phyloP scores from a whole-genome alignment of 1,140 invertebrate species.

The Magallana angulata region DNA sequence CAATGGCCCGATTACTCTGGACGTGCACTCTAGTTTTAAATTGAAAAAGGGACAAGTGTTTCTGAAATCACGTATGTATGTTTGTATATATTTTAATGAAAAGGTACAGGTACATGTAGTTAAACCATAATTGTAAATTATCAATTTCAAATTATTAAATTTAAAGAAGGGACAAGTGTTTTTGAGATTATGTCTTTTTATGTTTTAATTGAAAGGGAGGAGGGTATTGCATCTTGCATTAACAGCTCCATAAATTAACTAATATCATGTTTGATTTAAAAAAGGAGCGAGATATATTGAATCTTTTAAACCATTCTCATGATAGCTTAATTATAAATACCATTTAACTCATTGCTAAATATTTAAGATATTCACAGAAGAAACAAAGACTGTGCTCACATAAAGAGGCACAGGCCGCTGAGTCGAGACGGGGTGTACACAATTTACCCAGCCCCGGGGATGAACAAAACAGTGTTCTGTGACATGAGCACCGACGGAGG shows the following conservation, averaged over 20 bases:
- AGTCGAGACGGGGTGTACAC: slow-evolving; percentile 14
- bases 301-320: too few species aligned
- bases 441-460: slow-evolving; percentile 5
- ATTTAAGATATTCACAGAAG: background rate
- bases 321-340: too few species aligned
- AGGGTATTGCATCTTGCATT: too few species aligned
- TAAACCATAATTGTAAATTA: too few species aligned
- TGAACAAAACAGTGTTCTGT: background rate
- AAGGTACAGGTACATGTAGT: too few species aligned
- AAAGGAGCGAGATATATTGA: too few species aligned
- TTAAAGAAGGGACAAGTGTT: background rate
- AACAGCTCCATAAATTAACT: too few species aligned
- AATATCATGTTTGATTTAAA: too few species aligned
- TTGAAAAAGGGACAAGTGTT: background rate
- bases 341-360: too few species aligned
- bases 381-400: background rate
- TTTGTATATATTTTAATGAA: background rate
- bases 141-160: background rate
- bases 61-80: background rate
- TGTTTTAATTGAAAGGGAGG: too few species aligned
- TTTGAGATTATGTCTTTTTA: background rate
- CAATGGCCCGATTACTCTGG: background rate
- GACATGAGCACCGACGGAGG: slow-evolving; percentile 25
- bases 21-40: background rate
- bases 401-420: background rate